Base-by-base conservation (phyloP, 1,140 invertebrate genomes). In the Bombyx mandarina region DNA sequence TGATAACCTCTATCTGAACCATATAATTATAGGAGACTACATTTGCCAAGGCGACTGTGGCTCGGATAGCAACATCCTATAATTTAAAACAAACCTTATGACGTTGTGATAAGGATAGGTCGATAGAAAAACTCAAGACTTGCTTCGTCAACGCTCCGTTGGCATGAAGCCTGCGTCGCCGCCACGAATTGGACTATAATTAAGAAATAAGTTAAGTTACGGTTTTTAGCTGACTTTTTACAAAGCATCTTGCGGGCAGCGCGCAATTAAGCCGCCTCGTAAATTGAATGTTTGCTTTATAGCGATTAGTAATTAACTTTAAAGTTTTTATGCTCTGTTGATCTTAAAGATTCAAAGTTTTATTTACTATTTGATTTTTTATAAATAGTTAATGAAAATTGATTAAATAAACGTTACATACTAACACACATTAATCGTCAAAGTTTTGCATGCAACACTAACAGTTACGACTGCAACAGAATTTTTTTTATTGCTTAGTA, bases 211-310 rank as follows among this genome's bases (percentile, higher is more conserved):
- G 77, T 86, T 80, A 78, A 86, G 78, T 79, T 86, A 79, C 68
- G 72, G 71, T 86, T 86, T 86, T 86, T 81, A 73, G 72, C 73
- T 75, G 77, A 75, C 69, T 85, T 84, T 83, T 84, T 87, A 82
- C 77, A 77, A 79, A 78, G 74, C 76, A 62, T 75, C 72, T 78
- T 75, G 72, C 71, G 70, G 70, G 72, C 72, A 67, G 66, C 72
- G 79, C 83, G 79, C 83, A 85, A 86, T 86, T 86, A 86, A 78
- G 77, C 79, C 74, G 82, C 80, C 80, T 82, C 75, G 75, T 82
- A 87, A 85, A 86, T 86, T 86, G 83, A 86, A 86, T 86, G 82
- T 86, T 86, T 85, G 82, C 82, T 86, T 83, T 83, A 81, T 78
- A 85, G 81, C 79, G 82, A 85, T 85, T 83, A 83, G 83, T 78